phyloP scores from a whole-genome alignment of 1,140 invertebrate species.

The Panulirus ornatus region DNA sequence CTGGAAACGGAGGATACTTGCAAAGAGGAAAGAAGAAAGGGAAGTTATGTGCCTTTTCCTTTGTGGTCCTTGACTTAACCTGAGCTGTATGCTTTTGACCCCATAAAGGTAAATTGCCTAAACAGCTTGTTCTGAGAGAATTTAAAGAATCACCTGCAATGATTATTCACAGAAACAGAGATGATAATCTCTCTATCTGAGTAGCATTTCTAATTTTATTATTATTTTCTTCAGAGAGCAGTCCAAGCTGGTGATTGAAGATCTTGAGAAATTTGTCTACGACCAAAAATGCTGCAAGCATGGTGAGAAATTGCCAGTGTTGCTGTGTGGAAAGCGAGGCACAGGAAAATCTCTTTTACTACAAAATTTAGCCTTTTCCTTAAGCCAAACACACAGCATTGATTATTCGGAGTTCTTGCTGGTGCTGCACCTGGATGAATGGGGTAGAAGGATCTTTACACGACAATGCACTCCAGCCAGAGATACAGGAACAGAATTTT shows the following conservation, averaged over 20 bases:
- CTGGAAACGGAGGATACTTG: too few species aligned
- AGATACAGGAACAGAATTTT: not conserved
- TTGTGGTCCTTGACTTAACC: not conserved
- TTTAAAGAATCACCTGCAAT: not conserved
- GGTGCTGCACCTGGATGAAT: not conserved
- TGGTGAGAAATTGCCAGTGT: not conserved
- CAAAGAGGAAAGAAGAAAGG: too few species aligned
- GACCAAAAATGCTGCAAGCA: not conserved
- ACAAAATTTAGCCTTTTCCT: not conserved
- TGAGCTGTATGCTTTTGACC: not conserved
- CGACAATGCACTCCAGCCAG: not conserved
- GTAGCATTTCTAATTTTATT: not conserved
- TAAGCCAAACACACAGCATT: not conserved
- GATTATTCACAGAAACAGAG: not conserved
- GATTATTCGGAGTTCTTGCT: not conserved
- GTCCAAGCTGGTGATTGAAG: not conserved
- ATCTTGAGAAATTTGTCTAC: not conserved
- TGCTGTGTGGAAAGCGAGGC: slow-evolving; percentile 23
- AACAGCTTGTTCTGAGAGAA: not conserved
- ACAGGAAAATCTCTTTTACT: slow-evolving; percentile 15
- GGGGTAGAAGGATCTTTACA: not conserved
- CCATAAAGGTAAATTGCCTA: too few species aligned
- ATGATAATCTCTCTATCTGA: not conserved
- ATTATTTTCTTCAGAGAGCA: not conserved
- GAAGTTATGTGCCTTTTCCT: too few species aligned